Percentiles rank a stretch among this genome's conserved stretches.
These are phyloP conservation scores for Hydrotaea cyrtoneurina DNA, from an alignment of 2,888 invertebrate species.

Conservation along the genomic window DNA sequence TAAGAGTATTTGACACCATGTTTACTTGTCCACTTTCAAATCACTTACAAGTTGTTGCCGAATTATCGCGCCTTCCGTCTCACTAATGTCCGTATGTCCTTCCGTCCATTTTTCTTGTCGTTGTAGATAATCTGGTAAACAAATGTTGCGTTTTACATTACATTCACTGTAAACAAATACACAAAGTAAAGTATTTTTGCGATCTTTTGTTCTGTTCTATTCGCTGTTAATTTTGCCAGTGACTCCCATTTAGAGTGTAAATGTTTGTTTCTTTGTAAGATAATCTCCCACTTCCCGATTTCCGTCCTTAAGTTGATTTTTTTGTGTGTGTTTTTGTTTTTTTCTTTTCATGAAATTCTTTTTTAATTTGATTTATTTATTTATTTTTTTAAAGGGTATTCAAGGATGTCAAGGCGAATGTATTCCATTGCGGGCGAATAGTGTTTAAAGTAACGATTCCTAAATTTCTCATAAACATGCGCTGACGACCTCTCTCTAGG, in stretches of 20 bases:
- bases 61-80: too few relatives aligned
- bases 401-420: constrained; percentile 83
- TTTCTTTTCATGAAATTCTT: constrained; percentile 54
- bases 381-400: constrained; percentile 79
- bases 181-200: too few relatives aligned
- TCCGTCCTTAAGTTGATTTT: constrained; percentile 69
- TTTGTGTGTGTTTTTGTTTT: constrained; percentile 53
- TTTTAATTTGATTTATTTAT: constrained; percentile 66
- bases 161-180: too few relatives aligned
- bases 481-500: not conserved
- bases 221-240: not conserved
- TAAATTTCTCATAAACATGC: not conserved
- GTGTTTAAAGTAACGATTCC: constrained; percentile 79
- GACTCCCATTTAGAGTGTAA: constrained; percentile 19
- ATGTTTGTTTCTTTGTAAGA: constrained; percentile 5
- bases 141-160: too few relatives aligned
- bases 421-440: constrained; percentile 84
- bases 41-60: too few relatives aligned
- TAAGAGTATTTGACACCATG: too few relatives aligned
- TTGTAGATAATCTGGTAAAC: too few relatives aligned
- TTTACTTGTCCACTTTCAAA: too few relatives aligned
- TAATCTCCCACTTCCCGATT: constrained; percentile 67
- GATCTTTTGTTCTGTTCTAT: too few relatives aligned
- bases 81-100: too few relatives aligned
- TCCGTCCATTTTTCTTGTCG: too few relatives aligned